Conservation (phyloP, 1,140 invertebrate species). For the Trachymyrmex cornetzi region DNA sequence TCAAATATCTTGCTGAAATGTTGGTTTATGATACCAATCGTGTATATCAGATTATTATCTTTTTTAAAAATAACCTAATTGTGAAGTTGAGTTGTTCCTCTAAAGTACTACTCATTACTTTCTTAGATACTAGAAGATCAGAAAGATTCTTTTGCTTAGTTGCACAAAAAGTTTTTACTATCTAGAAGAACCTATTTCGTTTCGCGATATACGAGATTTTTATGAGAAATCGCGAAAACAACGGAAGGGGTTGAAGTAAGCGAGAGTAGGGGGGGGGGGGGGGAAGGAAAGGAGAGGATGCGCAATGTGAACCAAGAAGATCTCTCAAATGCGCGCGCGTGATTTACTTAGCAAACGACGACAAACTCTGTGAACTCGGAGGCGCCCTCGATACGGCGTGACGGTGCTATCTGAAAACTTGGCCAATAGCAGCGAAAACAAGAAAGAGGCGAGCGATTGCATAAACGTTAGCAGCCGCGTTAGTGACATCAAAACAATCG, state of each 20-base stretch:
- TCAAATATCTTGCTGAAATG: not conserved
- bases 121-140: not conserved
- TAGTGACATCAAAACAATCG: conserved; percentile 76
- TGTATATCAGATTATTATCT: too few species aligned
- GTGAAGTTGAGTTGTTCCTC: not conserved
- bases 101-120: not conserved
- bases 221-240: conserved; percentile 56
- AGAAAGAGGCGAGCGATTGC: conserved; percentile 75
- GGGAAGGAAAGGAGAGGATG: conserved; percentile 7
- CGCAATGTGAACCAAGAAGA: conserved; percentile 47
- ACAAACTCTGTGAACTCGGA: conserved; percentile 73
- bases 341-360: conserved; percentile 78
- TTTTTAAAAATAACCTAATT: not conserved
- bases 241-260: conserved; percentile 33
- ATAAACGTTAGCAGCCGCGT: conserved; percentile 75
- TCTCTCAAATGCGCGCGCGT: conserved; percentile 66
- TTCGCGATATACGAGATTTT: conserved; percentile 41
- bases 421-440: conserved; percentile 80
- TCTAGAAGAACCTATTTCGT: conserved; percentile 42
- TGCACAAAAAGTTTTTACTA: conserved; percentile 29
- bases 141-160: conserved; percentile 22
- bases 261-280: too few species aligned
- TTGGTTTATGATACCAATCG: too few species aligned
- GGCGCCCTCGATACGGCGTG: conserved; percentile 78
- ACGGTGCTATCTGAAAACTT: conserved; percentile 79